Evolutionary conservation across 2,797 vertebrate genomes (phyloP).

Genomic region (Protosalanx chinensis): DNA sequence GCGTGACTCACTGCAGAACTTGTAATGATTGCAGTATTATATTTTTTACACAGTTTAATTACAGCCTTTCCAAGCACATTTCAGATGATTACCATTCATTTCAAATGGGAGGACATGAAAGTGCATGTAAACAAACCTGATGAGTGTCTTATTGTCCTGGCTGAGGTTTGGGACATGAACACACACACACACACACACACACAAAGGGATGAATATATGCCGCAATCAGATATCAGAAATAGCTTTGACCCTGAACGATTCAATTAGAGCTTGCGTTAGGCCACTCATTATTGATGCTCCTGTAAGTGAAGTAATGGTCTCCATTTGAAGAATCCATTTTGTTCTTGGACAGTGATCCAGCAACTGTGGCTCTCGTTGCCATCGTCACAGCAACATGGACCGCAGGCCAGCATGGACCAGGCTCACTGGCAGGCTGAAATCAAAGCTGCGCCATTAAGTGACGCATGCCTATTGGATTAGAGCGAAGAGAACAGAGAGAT

Average conservation of each 20-base stretch:
- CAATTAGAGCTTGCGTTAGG: too few relatives aligned
- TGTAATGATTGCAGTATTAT: conserved; percentile 46
- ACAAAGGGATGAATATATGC: not conserved
- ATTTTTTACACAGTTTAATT: conserved; percentile 62
- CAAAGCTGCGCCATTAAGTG: conserved; percentile 1
- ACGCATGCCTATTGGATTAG: conserved; percentile 17
- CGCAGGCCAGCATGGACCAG: not conserved
- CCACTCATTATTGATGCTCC: not conserved
- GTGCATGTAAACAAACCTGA: conserved; percentile 34
- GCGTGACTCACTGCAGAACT: conserved; percentile 32
- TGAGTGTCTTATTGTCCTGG: conserved; percentile 17
- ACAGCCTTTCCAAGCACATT: conserved; percentile 41
- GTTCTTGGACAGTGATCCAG: not conserved
- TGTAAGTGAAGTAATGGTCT: not conserved
- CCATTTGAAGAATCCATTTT: not conserved
- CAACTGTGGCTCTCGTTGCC: not conserved
- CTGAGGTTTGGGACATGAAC: not conserved
- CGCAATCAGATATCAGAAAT: not conserved
- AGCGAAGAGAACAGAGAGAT: conserved; percentile 36
- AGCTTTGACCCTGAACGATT: not conserved
- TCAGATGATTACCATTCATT: conserved; percentile 57
- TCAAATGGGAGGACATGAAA: conserved; percentile 23
- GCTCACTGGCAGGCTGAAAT: not conserved
- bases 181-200: too few relatives aligned
- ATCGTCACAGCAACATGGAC: conserved; percentile 14